Evolutionary conservation across 2,113 vertebrate genomes (phyloP).

Genomic region (Lichenostomus cassidix): DNA sequence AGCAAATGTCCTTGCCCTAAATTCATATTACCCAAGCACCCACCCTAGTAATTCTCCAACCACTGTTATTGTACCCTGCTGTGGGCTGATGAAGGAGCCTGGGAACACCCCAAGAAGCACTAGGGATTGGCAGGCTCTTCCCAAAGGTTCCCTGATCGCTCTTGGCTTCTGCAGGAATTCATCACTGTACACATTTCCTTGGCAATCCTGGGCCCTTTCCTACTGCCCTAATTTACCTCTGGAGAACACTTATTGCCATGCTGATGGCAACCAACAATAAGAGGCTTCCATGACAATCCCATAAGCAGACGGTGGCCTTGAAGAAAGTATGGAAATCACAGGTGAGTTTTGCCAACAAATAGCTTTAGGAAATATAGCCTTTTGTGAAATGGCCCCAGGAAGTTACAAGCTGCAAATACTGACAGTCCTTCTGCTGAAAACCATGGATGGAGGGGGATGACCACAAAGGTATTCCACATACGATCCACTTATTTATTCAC

Average conservation of each 20-base stretch:
- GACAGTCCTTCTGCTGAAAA: background rate
- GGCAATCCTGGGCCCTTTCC: background rate
- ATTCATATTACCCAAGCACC: background rate
- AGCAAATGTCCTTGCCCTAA: background rate
- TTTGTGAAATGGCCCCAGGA: background rate
- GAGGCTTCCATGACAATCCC: conserved; percentile 48
- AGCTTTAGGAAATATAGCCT: background rate
- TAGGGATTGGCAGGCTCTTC: background rate
- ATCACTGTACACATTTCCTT: background rate
- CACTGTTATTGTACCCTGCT: background rate
- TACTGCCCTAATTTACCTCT: background rate
- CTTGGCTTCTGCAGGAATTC: background rate
- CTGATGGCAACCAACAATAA: conserved; percentile 9
- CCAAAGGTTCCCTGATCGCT: too few relatives aligned
- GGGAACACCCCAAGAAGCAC: background rate
- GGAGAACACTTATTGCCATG: background rate
- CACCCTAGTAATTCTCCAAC: background rate
- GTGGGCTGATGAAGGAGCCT: background rate
- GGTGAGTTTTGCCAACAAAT: background rate
- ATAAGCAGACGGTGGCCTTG: background rate
- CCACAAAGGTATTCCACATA: background rate
- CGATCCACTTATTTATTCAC: background rate
- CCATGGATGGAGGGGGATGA: background rate
- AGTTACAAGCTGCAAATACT: background rate
- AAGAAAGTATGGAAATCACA: background rate